phyloP scores from a whole-genome alignment of 2,888 invertebrate genomes.

The Pachycephus smyrnensis region DNA sequence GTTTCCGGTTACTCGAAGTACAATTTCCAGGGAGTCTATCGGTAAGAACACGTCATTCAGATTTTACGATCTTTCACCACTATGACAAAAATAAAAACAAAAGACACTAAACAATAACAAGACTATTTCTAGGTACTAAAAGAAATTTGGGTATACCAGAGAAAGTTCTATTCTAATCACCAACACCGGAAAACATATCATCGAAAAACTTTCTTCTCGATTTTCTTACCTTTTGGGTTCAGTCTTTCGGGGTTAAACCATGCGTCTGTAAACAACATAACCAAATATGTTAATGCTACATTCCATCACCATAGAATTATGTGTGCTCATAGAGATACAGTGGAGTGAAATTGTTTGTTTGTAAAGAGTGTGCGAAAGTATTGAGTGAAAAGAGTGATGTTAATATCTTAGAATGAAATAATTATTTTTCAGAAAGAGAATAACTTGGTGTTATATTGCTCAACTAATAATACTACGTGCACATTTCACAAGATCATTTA shows the following conservation, averaged over 20 bases:
- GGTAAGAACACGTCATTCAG: neutral
- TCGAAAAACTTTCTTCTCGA: slow-evolving; percentile 12
- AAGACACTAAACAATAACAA: neutral
- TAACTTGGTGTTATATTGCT: neutral
- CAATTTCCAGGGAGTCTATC: neutral
- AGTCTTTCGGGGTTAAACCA: slow-evolving; percentile 94
- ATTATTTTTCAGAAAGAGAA: too few relatives aligned
- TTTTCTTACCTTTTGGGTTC: slow-evolving; percentile 88
- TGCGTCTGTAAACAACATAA: slow-evolving; percentile 84
- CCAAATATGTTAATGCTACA: slow-evolving; percentile 49
- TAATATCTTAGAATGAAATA: neutral
- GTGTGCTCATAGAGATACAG: neutral
- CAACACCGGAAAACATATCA: neutral
- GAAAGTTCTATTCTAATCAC: neutral
- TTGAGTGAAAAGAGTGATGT: neutral
- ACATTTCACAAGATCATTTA: neutral
- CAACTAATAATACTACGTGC: neutral
- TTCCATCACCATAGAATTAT: slow-evolving; percentile 30
- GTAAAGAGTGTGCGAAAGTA: neutral
- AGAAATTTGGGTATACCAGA: neutral
- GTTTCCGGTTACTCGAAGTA: neutral
- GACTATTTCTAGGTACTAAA: neutral
- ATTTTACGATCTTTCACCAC: neutral
- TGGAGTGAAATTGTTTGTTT: neutral
- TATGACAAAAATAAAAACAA: neutral